Conservation (phyloP, 2,113 vertebrate genomes). For the Anoura caudifer region DNA sequence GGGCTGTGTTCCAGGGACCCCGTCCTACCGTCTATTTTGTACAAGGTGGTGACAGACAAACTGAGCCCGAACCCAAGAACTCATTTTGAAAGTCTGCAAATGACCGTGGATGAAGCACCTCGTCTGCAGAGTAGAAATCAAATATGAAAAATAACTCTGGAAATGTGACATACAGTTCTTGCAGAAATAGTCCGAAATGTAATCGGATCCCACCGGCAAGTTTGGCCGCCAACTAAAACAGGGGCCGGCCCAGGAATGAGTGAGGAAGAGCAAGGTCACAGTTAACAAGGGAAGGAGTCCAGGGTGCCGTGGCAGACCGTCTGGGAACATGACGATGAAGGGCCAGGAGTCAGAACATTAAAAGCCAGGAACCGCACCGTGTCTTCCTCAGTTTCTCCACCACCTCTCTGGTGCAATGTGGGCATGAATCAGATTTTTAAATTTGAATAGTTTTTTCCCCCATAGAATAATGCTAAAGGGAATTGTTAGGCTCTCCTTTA, state of each 20-base stretch:
- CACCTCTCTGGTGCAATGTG: not conserved
- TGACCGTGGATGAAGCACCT: not conserved
- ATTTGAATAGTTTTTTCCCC: not conserved
- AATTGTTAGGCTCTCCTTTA: not conserved
- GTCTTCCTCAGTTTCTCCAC: not conserved
- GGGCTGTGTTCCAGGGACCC: too few relatives aligned
- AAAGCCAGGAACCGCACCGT: not conserved
- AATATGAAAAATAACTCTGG: not conserved
- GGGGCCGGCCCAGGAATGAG: not conserved
- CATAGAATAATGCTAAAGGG: not conserved
- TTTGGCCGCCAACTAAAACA: not conserved
- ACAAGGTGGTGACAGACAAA: not conserved
- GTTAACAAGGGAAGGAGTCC: not conserved
- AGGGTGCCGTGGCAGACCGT: too few relatives aligned
- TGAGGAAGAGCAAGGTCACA: not conserved
- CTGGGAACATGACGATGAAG: not conserved
- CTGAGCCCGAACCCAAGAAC: not conserved
- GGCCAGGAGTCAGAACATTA: not conserved
- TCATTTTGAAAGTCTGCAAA: not conserved
- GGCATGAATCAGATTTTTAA: not conserved
- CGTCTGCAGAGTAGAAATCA: not conserved
- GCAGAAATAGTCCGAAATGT: not conserved
- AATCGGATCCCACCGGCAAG: not conserved
- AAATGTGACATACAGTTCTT: not conserved
- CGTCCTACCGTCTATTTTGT: not conserved